Percentiles rank a stretch among this genome's conserved stretches.
Evolutionary conservation across 2,888 invertebrate genomes (phyloP).

Genomic region (Drosophila parthenogenetica): DNA sequence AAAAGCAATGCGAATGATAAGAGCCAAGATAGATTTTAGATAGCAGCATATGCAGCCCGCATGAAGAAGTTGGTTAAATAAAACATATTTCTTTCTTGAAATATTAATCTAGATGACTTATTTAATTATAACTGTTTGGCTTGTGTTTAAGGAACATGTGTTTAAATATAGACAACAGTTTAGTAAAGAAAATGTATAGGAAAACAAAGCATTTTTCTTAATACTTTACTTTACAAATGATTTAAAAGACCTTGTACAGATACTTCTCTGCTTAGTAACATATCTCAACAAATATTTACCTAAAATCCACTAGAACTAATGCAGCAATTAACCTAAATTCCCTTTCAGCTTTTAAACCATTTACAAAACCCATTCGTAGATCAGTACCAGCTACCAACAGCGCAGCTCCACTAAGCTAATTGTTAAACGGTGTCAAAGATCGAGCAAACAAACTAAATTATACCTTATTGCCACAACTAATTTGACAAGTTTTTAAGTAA

Average conservation of each 20-base stretch:
- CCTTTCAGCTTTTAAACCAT: background rate
- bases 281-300: background rate
- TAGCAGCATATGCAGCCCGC: constrained; percentile 4
- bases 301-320: background rate
- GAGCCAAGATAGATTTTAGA: constrained; percentile 5
- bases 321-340: constrained; percentile 4
- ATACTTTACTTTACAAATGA: too few species aligned
- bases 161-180: too few species aligned
- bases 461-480: constrained; percentile 42
- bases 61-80: background rate
- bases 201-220: too few species aligned
- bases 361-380: background rate
- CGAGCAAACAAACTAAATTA: constrained; percentile 20
- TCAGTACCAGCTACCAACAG: background rate
- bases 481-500: constrained; percentile 57
- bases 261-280: background rate
- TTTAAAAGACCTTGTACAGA: too few species aligned
- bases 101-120: background rate
- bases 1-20: background rate
- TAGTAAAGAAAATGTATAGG: too few species aligned
- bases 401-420: background rate
- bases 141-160: too few species aligned
- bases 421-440: constrained; percentile 13
- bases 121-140: background rate
- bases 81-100: background rate